Evolutionary conservation across 2,888 invertebrate genomes (phyloP), one percentile per base, ranked within the genome.

Genomic region (Lepetodrilus schrolli): DNA sequence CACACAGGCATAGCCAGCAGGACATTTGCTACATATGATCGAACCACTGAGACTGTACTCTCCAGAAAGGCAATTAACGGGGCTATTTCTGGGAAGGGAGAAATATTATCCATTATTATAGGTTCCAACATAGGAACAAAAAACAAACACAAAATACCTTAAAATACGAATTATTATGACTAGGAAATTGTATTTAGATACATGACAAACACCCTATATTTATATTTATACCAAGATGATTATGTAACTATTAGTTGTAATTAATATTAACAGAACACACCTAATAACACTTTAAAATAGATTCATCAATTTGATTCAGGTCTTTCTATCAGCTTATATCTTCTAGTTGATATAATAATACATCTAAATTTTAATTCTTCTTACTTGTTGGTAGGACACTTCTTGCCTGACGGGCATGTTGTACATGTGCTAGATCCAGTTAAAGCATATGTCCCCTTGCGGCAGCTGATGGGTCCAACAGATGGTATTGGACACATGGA

Each of bases 331-430:
- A n/a, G n/a, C n/a, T n/a, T n/a, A n/a, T n/a, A n/a, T n/a, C n/a
- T n/a, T n/a, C n/a, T n/a, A n/a, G n/a, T n/a, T n/a, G n/a, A n/a
- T n/a, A n/a, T n/a, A n/a, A n/a, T n/a, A n/a, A n/a, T n/a, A n/a
- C n/a, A n/a, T n/a, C n/a, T n/a, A n/a, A n/a, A n/a, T n/a, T n/a
- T n/a, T n/a, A n/a, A n/a, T n/a, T n/a, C n/a, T n/a, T n/a, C 79
- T 70, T 70, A 82, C 82, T 69, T 74, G 8, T 78, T 78, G 47
- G 80, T 76, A 17, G 84, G 74, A 76, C 88, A 88, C 43, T 80
- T 77, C n/a, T 72, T 80, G 2, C 87, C 88, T 8, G 86, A 84
- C 0, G 83, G 78, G 74, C 88, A 88, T 70, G 81, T 78, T 0
- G 83, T 86, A 72, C 89, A 89, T 3, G 78, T 23, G 1, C 77